These are phyloP conservation scores for Diarsia dahlii DNA, from an alignment of 2,888 invertebrate genomes.

Conservation along the genomic window DNA sequence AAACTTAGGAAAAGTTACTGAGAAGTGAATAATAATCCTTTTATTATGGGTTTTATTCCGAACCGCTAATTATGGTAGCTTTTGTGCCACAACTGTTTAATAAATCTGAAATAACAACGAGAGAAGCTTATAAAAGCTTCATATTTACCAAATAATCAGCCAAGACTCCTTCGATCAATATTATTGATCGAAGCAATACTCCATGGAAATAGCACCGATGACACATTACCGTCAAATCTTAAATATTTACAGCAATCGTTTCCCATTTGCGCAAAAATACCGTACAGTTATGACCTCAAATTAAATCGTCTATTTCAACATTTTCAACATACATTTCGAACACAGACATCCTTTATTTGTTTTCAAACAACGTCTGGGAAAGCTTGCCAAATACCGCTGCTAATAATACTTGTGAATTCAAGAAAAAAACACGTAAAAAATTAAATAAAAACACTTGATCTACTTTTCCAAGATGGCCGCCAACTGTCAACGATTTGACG, in stretches of 20 bases:
- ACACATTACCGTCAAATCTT: conserved; percentile 23
- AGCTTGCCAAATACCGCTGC: conserved; percentile 64
- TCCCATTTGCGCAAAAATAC: conserved; percentile 49
- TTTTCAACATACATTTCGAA: conserved; percentile 2
- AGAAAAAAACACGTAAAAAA: conserved; percentile 45
- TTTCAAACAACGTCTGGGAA: conserved; percentile 60
- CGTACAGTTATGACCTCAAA: conserved; percentile 59
- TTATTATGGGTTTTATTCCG: not conserved
- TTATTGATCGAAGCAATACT: no score
- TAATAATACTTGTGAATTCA: conserved; percentile 49
- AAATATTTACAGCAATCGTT: conserved; percentile 51
- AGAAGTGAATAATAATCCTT: not conserved
- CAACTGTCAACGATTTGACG: conserved; percentile 54
- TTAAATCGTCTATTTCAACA: conserved; percentile 64
- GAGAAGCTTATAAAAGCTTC: not conserved
- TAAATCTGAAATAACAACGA: not conserved
- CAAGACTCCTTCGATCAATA: no score
- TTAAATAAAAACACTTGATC: conserved; percentile 27
- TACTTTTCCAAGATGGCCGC: conserved; percentile 50
- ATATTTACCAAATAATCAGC: not conserved
- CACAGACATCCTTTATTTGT: conserved; percentile 59
- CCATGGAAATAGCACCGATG: conserved; percentile 17
- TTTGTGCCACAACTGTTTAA: not conserved
- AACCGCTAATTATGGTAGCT: not conserved
- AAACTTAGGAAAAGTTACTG: not conserved